Conservation (phyloP, 2,888 invertebrate species). For the Dryomyza anilis region DNA sequence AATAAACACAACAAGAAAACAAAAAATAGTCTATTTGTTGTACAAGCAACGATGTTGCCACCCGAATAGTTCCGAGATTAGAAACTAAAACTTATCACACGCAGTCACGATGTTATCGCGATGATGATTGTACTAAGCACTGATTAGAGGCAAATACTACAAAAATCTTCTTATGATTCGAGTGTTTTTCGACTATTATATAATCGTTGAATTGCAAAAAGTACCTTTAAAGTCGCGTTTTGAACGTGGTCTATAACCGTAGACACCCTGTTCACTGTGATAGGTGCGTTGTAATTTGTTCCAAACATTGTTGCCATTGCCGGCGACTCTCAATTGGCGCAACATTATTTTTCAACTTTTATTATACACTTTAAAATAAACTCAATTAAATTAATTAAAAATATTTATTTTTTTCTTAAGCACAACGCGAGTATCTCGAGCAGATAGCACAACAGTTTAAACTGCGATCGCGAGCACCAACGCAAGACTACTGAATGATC, state of each 20-base stretch:
- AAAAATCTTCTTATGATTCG: not conserved
- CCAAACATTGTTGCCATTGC: not conserved
- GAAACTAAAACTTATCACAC: slow-evolving; percentile 20
- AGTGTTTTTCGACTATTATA: not conserved
- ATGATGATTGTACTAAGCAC: slow-evolving; percentile 16
- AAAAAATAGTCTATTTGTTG: no score
- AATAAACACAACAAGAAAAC: no score
- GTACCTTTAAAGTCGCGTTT: slow-evolving; percentile 53
- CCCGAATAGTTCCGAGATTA: not conserved
- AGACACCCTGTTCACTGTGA: slow-evolving; percentile 57
- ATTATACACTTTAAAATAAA: slow-evolving; percentile 5
- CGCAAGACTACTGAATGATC: slow-evolving; percentile 16
- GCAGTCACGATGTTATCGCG: slow-evolving; percentile 24
- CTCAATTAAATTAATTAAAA: not conserved
- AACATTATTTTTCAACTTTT: slow-evolving; percentile 31
- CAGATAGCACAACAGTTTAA: slow-evolving; percentile 1
- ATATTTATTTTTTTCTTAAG: not conserved
- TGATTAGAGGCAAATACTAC: slow-evolving; percentile 25
- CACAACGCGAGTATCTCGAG: not conserved
- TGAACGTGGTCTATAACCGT: slow-evolving; percentile 54
- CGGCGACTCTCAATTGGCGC: slow-evolving; percentile 23
- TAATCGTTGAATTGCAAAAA: not conserved
- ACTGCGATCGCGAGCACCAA: slow-evolving; percentile 2
- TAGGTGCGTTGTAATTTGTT: slow-evolving; percentile 38
- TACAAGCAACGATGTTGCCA: not conserved